Conservation (phyloP, 1,140 invertebrate species). For the Psix sp. region DNA sequence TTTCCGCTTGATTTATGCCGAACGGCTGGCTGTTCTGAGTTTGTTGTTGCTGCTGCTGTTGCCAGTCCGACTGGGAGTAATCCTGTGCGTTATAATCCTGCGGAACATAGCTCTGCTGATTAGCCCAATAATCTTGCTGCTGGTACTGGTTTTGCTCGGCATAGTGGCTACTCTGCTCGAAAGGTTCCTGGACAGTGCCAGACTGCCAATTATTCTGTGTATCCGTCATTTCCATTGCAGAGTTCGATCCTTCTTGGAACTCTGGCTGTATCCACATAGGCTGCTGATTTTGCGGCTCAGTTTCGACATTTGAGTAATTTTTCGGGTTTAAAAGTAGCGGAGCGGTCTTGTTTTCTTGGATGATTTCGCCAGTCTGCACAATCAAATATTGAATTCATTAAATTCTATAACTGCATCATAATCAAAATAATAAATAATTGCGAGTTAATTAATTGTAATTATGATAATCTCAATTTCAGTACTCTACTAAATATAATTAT, state of each 20-base stretch:
- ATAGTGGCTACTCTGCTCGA: conserved; percentile 59
- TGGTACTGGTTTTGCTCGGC: conserved; percentile 65
- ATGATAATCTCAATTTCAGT: too few relatives aligned
- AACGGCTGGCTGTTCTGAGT: conserved; percentile 42
- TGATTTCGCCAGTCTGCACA: conserved; percentile 64
- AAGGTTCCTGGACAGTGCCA: conserved; percentile 60
- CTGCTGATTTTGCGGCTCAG: conserved; percentile 39
- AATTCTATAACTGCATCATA: too few relatives aligned
- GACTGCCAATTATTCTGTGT: conserved; percentile 66
- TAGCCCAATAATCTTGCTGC: conserved; percentile 70
- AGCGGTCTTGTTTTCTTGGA: conserved; percentile 51
- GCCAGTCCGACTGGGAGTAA: conserved; percentile 63
- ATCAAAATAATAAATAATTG: not conserved
- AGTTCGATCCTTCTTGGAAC: conserved; percentile 60
- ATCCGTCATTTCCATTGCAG: conserved; percentile 66
- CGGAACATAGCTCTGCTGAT: conserved; percentile 68
- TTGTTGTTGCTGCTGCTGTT: too few relatives aligned
- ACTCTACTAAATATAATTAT: too few relatives aligned
- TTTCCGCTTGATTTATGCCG: conserved; percentile 58
- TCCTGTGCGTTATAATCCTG: conserved; percentile 40
- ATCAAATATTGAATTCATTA: not conserved
- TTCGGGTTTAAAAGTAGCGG: conserved; percentile 31
- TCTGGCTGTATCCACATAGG: conserved; percentile 65
- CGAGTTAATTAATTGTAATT: not conserved
- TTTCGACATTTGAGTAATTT: conserved; percentile 40